phyloP scores from a whole-genome alignment of 2,113 vertebrate genomes.

The Dasyprocta punctata region DNA sequence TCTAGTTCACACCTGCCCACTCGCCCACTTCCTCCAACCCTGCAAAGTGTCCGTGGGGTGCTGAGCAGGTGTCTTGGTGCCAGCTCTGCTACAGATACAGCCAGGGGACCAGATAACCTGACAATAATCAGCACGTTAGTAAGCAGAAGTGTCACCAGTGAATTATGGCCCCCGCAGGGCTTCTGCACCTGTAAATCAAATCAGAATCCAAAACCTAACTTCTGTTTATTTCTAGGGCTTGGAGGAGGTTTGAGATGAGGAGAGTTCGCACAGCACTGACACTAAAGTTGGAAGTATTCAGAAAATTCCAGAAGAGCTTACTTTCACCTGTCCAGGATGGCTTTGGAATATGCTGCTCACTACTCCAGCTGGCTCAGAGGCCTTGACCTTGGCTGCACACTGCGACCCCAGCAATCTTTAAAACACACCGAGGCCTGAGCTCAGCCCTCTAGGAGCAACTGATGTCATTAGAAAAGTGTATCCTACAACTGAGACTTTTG shows the following conservation, averaged over 20 bases:
- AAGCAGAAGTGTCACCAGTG: background rate
- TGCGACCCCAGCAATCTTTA: background rate
- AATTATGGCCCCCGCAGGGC: background rate
- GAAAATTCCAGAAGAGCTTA: background rate
- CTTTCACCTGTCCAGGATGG: background rate
- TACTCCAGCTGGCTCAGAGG: background rate
- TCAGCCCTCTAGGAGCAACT: background rate
- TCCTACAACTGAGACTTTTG: background rate
- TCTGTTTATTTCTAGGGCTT: background rate
- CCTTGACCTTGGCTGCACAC: background rate
- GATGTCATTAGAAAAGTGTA: background rate
- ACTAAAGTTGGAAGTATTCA: background rate
- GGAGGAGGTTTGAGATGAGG: background rate
- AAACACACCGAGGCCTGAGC: background rate
- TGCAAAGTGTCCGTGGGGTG: background rate
- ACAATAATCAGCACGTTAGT: accelerated
- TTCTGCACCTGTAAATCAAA: background rate
- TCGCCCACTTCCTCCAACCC: background rate
- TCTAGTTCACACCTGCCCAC: background rate
- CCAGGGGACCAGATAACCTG: background rate
- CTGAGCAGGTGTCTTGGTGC: accelerated
- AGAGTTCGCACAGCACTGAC: background rate
- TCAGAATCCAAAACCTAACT: background rate
- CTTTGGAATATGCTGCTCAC: accelerated
- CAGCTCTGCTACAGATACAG: background rate